Evolutionary conservation across 2,888 invertebrate genomes (phyloP).

Genomic region (Gasteruption jaculator): DNA sequence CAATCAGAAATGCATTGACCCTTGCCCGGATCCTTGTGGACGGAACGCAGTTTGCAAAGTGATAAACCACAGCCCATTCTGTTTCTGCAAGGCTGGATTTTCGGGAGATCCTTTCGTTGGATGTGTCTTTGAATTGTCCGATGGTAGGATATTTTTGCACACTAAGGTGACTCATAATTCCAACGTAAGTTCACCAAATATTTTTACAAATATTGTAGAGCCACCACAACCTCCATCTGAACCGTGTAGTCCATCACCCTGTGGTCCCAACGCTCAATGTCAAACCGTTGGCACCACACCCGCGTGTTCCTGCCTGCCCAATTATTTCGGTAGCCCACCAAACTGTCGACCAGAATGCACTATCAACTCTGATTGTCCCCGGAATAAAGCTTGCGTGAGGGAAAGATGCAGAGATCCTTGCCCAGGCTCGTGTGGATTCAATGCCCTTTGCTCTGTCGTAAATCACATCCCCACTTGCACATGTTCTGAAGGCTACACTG

Average conservation of each 20-base stretch:
- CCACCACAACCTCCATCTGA: slow-evolving; percentile 30
- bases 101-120: slow-evolving; percentile 78
- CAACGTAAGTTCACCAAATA: not conserved
- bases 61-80: slow-evolving; percentile 53
- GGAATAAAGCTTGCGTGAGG: slow-evolving; percentile 71
- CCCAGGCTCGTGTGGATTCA: slow-evolving; percentile 70
- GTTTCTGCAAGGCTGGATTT: slow-evolving; percentile 49
- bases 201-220: slow-evolving; percentile 4
- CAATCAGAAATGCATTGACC: slow-evolving; percentile 50
- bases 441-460: slow-evolving; percentile 62
- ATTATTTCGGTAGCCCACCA: slow-evolving; percentile 55
- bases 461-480: slow-evolving; percentile 73
- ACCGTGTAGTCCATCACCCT: slow-evolving; percentile 57
- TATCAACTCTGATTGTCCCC: slow-evolving; percentile 71
- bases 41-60: slow-evolving; percentile 51
- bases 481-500: slow-evolving; percentile 66
- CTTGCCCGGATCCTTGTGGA: slow-evolving; percentile 52
- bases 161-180: not conserved
- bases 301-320: slow-evolving; percentile 54
- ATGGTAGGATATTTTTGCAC: slow-evolving; percentile 27
- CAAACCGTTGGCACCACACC: slow-evolving; percentile 53
- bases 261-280: slow-evolving; percentile 59
- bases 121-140: slow-evolving; percentile 57
- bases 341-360: slow-evolving; percentile 67
- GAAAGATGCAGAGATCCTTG: slow-evolving; percentile 78